phyloP scores from a whole-genome alignment of 2,888 invertebrate species.

The Esperia sulphurella region DNA sequence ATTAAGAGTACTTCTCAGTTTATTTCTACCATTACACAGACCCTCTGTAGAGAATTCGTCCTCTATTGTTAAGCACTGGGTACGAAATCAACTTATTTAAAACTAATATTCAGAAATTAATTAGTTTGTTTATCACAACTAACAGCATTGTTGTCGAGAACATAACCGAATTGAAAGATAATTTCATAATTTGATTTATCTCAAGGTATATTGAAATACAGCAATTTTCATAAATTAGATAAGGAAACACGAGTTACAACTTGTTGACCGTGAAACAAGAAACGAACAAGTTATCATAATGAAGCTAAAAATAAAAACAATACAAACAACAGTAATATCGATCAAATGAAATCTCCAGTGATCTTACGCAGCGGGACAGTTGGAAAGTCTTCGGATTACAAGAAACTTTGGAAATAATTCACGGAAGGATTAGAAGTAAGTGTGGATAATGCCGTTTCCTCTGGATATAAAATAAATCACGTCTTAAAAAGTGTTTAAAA shows the following conservation, averaged over 20 bases:
- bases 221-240: no score
- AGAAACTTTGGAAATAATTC: slow-evolving; percentile 66
- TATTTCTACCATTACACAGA: slow-evolving; percentile 29
- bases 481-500: slow-evolving; percentile 58
- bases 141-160: no score
- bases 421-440: slow-evolving; percentile 56
- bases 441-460: slow-evolving; percentile 54
- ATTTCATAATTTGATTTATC: no score
- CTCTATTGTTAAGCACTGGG: slow-evolving; percentile 11
- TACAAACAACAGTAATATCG: slow-evolving; percentile 10
- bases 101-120: slow-evolving; percentile 1
- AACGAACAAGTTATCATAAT: no score
- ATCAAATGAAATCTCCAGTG: slow-evolving; percentile 25
- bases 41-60: slow-evolving; percentile 12
- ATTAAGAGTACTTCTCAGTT: slow-evolving; percentile 38
- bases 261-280: no score
- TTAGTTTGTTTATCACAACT: not conserved
- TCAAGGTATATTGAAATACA: no score
- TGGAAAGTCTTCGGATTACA: slow-evolving; percentile 49
- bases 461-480: slow-evolving; percentile 54
- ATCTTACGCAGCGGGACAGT: slow-evolving; percentile 43
- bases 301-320: not conserved
- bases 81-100: slow-evolving; percentile 15
- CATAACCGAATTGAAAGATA: not conserved
- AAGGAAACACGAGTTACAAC: no score